Evolutionary conservation across 2,888 invertebrate genomes (phyloP).

Genomic region (Amiota minor): DNA sequence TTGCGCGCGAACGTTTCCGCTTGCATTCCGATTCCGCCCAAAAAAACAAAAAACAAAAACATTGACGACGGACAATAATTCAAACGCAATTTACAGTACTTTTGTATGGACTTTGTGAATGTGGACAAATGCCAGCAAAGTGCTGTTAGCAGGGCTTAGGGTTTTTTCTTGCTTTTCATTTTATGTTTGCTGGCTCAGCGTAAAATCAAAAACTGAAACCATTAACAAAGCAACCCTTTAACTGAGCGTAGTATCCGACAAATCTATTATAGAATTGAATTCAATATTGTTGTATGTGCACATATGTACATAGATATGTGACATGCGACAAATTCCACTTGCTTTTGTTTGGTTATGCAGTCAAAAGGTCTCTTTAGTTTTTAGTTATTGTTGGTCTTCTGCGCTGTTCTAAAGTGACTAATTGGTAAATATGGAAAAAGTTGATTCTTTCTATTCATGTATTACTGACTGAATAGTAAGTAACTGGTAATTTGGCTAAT

Average conservation of each 20-base stretch:
- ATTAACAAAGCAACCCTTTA: conserved; percentile 13
- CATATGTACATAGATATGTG: no score
- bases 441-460: background rate
- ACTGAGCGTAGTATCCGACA: background rate
- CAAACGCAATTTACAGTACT: conserved; percentile 5
- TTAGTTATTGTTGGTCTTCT: conserved; percentile 17
- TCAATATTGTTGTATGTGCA: background rate
- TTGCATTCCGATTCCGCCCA: background rate
- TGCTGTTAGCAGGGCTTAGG: background rate
- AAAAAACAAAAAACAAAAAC: background rate
- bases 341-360: background rate
- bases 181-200: conserved; percentile 13
- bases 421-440: background rate
- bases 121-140: background rate
- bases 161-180: background rate
- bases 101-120: background rate
- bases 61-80: conserved; percentile 6
- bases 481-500: no score
- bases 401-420: background rate
- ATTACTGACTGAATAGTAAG: background rate
- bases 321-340: no score
- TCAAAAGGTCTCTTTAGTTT: background rate
- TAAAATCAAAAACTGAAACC: background rate
- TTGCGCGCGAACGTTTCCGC: background rate
- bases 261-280: background rate